phyloP scores from a whole-genome alignment of 2,113 vertebrate species.

The Myrmophylax atrothorax region DNA sequence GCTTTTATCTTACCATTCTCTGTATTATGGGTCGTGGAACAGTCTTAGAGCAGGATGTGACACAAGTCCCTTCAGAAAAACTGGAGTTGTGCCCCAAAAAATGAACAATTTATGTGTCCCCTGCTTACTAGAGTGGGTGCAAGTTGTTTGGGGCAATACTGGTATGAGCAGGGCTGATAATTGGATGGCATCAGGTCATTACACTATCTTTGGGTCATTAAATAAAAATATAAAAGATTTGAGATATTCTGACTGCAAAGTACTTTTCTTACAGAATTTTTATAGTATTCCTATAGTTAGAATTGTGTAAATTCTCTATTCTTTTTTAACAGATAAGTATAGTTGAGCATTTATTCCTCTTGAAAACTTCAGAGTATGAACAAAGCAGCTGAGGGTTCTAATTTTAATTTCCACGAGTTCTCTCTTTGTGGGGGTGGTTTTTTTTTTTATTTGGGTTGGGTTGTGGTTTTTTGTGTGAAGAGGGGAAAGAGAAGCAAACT shows the following conservation, averaged over 20 bases:
- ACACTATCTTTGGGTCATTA: not conserved
- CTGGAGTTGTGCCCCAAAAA: not conserved
- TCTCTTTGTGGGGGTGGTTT: not conserved
- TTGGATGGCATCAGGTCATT: not conserved
- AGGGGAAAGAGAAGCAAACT: not conserved
- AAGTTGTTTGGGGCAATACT: not conserved
- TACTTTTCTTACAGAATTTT: not conserved
- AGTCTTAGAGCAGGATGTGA: not conserved
- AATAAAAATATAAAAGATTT: not conserved
- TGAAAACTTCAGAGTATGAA: not conserved
- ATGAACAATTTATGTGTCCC: not conserved
- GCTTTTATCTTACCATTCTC: not conserved
- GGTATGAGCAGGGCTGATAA: not conserved
- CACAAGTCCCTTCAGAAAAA: rapidly evolving
- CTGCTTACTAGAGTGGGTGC: too few relatives aligned
- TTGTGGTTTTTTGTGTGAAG: not conserved
- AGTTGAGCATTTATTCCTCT: not conserved
- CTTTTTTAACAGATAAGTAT: not conserved
- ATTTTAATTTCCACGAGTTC: not conserved
- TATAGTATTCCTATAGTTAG: not conserved
- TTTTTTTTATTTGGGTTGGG: rapidly evolving
- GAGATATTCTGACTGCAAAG: not conserved
- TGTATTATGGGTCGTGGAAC: rapidly evolving
- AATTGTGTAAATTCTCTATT: not conserved
- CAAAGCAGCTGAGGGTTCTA: not conserved